phyloP scores from a whole-genome alignment of 2,888 invertebrate genomes.

The Ommatoiulus sabulosus region DNA sequence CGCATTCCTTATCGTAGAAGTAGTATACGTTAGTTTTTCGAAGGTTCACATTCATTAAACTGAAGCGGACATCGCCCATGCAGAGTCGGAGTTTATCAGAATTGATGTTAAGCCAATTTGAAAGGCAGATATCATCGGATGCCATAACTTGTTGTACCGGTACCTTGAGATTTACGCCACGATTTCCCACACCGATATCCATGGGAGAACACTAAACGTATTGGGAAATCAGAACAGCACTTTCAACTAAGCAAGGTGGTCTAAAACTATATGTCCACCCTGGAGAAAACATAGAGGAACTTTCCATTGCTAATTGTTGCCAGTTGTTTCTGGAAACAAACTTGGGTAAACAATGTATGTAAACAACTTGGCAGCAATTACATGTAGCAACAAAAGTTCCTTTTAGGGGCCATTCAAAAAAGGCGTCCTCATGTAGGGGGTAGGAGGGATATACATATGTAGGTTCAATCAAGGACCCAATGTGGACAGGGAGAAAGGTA shows the following conservation, averaged over 20 bases:
- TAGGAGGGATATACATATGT: too few relatives aligned
- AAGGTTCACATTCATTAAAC: slow-evolving; percentile 4
- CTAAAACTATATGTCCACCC: neutral
- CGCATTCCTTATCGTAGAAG: neutral
- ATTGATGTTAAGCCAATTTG: slow-evolving; percentile 38
- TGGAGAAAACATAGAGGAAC: neutral
- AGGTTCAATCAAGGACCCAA: too few relatives aligned
- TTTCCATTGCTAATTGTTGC: too few relatives aligned
- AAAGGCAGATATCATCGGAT: neutral
- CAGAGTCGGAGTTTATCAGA: neutral
- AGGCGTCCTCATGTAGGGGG: too few relatives aligned
- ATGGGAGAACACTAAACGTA: neutral
- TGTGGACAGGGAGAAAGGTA: too few relatives aligned
- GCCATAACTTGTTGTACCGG: neutral
- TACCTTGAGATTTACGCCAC: neutral
- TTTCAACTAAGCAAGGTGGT: too few relatives aligned
- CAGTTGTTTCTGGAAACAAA: too few relatives aligned
- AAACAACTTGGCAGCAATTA: neutral
- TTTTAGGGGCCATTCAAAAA: too few relatives aligned
- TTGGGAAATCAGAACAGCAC: neutral
- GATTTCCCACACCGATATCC: slow-evolving; percentile 29
- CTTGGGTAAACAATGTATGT: too few relatives aligned
- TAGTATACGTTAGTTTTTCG: neutral
- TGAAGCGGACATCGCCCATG: neutral
- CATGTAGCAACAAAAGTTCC: too few relatives aligned